Evolutionary conservation across 2,113 vertebrate genomes (phyloP), one percentile per base, ranked within the genome.

Genomic region (Thamnaconus septentrionalis): DNA sequence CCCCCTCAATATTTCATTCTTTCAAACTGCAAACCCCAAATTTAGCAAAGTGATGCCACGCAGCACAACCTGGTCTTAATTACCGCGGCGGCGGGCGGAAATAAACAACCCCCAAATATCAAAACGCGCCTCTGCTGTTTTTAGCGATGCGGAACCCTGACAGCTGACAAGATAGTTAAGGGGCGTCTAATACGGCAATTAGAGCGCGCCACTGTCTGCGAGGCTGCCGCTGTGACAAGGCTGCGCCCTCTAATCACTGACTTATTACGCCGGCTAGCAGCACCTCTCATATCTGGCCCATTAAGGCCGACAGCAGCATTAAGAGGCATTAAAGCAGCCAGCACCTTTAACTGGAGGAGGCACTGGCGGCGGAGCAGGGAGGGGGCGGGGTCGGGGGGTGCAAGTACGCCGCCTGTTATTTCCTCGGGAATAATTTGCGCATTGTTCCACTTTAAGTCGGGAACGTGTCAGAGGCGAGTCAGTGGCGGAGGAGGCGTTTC

Each of bases 181-280:
- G 91, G 92, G 79, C 79, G 83, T 91, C 79, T 92, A 92, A 93
- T 91, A 91, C 81, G 90, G 88, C 85, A 91, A 92, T 90, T 89
- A 92, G 90, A 93, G 92, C 90, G 65, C 82, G 82, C 66, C 90
- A 85, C 90, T 94, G 92, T 93, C 92, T 92, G 87, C 88, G 88
- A 88, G 85, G 89, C 82, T 92, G 91, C 85, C 85, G 90, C 91
- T 92, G 92, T 93, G 93, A 94, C 87, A 92, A 86, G 85, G 74
- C 18, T 31, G 18, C 85, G 75, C 83, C 89, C 92, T 91, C 92
- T 92, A 94, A 94, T 94, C 93, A 93, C 87, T 89, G 67, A 85
- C 83, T 92, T 94, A 93, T 76, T 86, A 85, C 87, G 89, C 84
- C 76, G 88, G 78, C 87, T 93, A 93, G 92, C 92, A 94, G 92